Percentiles rank a stretch among this genome's conserved stretches.
phyloP scores from a whole-genome alignment of 2,113 vertebrate species.

The Atlantisia rogersi region DNA sequence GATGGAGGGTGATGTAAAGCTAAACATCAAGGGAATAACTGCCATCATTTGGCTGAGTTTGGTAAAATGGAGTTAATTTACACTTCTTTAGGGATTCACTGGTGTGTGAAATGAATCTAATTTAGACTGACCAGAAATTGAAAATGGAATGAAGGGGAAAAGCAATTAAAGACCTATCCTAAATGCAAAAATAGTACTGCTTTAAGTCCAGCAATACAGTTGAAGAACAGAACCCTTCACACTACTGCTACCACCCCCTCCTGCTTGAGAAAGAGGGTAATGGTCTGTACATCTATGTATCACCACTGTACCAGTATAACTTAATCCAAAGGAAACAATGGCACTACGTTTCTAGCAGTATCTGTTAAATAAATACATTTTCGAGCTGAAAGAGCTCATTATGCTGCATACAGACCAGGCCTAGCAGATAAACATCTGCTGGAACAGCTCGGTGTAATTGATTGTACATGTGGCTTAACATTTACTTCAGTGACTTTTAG shows the following conservation, averaged over 20 bases:
- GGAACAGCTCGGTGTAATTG: background rate
- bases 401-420: background rate
- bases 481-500: conserved; percentile 50
- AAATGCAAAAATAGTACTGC: background rate
- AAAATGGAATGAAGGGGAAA: conserved; percentile 35
- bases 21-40: conserved; percentile 23
- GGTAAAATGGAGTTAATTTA: conserved; percentile 56
- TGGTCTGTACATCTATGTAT: background rate
- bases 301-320: background rate
- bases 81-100: conserved; percentile 37
- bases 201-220: background rate
- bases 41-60: conserved; percentile 41
- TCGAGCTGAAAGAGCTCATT: background rate
- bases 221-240: background rate
- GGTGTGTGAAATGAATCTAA: conserved; percentile 52
- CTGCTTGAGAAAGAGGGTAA: background rate
- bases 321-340: background rate
- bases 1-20: background rate
- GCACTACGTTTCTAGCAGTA: background rate
- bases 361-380: background rate
- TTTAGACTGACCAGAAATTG: conserved; percentile 34
- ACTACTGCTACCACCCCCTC: background rate
- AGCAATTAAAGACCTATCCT: conserved; percentile 17
- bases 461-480: conserved; percentile 36
- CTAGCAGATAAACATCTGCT: conserved; percentile 32